Conservation (phyloP, 2,797 vertebrate genomes). For the Hippoglossus hippoglossus region DNA sequence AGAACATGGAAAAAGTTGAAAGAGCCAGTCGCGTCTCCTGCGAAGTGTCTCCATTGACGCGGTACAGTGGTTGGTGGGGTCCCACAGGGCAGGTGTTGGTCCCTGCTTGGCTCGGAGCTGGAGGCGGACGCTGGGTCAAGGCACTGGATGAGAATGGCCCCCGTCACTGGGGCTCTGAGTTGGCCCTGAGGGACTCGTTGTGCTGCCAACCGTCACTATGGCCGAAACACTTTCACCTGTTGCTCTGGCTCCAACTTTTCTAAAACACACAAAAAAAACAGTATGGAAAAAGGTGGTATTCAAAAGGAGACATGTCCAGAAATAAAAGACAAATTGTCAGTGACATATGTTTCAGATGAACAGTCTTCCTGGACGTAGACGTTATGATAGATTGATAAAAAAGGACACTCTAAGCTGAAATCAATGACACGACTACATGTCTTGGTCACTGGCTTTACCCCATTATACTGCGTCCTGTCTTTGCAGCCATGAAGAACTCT, state of each 20-base stretch:
- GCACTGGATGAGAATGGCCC: constrained; percentile 91
- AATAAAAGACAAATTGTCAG: neutral
- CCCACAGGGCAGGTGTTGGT: constrained; percentile 74
- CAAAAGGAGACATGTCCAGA: constrained; percentile 5
- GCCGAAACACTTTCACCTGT: constrained; percentile 86
- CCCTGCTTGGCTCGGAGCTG: constrained; percentile 82
- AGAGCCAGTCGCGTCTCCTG: constrained; percentile 48
- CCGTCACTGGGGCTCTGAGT: constrained; percentile 77
- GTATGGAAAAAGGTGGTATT: neutral
- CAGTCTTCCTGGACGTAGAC: neutral
- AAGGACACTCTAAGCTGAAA: constrained; percentile 40
- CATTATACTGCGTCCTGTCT: constrained; percentile 52
- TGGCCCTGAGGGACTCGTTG: constrained; percentile 87
- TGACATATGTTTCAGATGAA: constrained; percentile 17
- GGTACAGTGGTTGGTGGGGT: constrained; percentile 59
- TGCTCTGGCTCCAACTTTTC: constrained; percentile 85
- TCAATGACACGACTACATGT: constrained; percentile 60
- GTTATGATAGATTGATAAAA: constrained; percentile 21
- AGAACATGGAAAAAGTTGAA: constrained; percentile 7
- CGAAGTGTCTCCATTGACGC: constrained; percentile 63
- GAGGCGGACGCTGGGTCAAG: constrained; percentile 92
- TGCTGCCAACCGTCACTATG: constrained; percentile 84
- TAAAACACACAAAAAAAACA: constrained; percentile 41
- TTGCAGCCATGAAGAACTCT: constrained; percentile 45
- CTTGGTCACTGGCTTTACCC: constrained; percentile 54